phyloP scores from a whole-genome alignment of 2,797 vertebrate genomes.

The Stomatorhinus walkeri region DNA sequence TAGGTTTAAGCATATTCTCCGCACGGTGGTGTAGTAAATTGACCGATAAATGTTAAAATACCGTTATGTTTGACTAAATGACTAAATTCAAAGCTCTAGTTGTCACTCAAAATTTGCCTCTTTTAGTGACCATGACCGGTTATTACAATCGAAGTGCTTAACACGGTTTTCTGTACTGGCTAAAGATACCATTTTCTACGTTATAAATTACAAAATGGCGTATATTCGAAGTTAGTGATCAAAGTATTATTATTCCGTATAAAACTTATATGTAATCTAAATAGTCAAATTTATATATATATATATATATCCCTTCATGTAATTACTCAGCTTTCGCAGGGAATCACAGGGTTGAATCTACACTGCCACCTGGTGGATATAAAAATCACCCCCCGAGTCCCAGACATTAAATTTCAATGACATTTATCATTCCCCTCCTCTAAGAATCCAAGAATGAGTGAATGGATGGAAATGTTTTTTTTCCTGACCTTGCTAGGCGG shows the following conservation, averaged over 20 bases:
- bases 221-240: background rate
- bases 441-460: background rate
- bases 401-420: slow-evolving; percentile 9
- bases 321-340: slow-evolving; percentile 5
- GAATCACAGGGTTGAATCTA: slow-evolving; percentile 38
- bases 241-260: background rate
- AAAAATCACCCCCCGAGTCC: background rate
- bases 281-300: background rate
- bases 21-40: background rate
- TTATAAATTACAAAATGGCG: background rate
- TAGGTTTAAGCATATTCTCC: background rate
- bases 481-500: background rate
- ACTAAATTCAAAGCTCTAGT: background rate
- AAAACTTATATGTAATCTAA: background rate
- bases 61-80: background rate
- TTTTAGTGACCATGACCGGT: background rate
- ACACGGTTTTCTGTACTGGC: background rate
- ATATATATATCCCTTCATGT: background rate
- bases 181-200: background rate
- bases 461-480: background rate
- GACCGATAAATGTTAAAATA: background rate
- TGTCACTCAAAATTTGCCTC: background rate
- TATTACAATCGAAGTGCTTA: background rate
- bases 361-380: slow-evolving; percentile 62
- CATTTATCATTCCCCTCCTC: slow-evolving; percentile 1